Conservation (phyloP, 2,888 invertebrate species). For the Masnerella sp. region DNA sequence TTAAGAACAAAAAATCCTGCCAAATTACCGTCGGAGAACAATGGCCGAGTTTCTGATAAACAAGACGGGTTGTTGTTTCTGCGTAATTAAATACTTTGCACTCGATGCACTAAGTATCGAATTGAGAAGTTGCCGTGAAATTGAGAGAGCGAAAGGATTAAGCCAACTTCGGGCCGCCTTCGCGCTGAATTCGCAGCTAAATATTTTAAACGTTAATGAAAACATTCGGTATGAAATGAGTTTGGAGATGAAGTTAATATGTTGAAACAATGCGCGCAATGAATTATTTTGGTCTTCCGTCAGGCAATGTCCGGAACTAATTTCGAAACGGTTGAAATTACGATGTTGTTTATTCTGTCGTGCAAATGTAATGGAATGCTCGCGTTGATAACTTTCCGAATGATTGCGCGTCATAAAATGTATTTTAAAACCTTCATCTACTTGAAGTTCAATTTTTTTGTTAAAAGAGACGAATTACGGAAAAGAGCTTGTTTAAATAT, state of each 20-base stretch:
- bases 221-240: constrained; percentile 39
- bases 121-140: constrained; percentile 32
- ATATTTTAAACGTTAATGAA: constrained; percentile 44
- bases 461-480: too few species aligned
- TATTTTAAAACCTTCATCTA: too few species aligned
- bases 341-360: constrained; percentile 1
- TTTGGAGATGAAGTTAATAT: constrained; percentile 37
- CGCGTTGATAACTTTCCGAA: too few species aligned
- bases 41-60: constrained; percentile 14
- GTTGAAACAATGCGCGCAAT: constrained; percentile 28
- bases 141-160: constrained; percentile 26
- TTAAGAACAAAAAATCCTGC: too few species aligned
- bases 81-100: constrained; percentile 38
- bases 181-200: constrained; percentile 14
- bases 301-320: constrained; percentile 3
- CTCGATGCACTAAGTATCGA: constrained; percentile 22
- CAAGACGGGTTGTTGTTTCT: constrained; percentile 19
- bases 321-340: constrained; percentile 2
- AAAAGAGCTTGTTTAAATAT: too few species aligned
- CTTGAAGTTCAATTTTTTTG: too few species aligned
- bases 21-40: too few species aligned
- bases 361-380: neutral
- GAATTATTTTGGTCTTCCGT: constrained; percentile 14
- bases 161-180: constrained; percentile 4
- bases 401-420: too few species aligned